These are phyloP conservation scores for Himalopsyche tibetana DNA, from an alignment of 2,888 invertebrate genomes.

Conservation along the genomic window DNA sequence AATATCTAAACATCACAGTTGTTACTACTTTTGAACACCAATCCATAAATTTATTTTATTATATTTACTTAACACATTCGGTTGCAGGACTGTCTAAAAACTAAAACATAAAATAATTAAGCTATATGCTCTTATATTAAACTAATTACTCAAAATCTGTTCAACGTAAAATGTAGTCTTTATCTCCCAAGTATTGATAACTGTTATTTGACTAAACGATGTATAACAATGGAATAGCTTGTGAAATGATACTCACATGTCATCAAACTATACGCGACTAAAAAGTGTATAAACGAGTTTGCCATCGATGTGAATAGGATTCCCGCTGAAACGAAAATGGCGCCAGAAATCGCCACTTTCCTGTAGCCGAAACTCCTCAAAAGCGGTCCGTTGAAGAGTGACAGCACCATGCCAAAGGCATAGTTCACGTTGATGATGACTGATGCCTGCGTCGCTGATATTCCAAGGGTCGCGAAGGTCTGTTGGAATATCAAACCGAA, in stretches of 20 bases:
- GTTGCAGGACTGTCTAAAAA: too few species aligned
- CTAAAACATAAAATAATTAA: too few species aligned
- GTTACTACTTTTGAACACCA: too few species aligned
- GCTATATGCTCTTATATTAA: too few species aligned
- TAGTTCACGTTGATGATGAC: conserved; percentile 82
- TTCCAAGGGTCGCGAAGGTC: conserved; percentile 76
- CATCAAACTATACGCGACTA: conserved; percentile 82
- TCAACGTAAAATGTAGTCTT: too few species aligned
- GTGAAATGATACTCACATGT: conserved; percentile 77
- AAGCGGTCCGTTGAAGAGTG: conserved; percentile 81
- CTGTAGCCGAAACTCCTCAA: conserved; percentile 80
- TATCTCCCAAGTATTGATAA: too few species aligned
- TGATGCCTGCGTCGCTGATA: conserved; percentile 79
- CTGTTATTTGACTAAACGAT: too few species aligned
- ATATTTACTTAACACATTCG: too few species aligned
- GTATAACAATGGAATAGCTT: neutral
- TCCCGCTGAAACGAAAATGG: conserved; percentile 76
- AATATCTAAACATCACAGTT: too few species aligned
- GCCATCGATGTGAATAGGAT: conserved; percentile 79
- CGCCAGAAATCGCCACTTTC: conserved; percentile 79
- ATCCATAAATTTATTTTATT: too few species aligned
- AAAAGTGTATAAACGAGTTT: conserved; percentile 77
- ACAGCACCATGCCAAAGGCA: conserved; percentile 82
- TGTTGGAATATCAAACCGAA: conserved; percentile 83
- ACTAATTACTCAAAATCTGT: too few species aligned